Evolutionary conservation across 1,140 invertebrate genomes (phyloP).

Genomic region (Magallana gigas): DNA sequence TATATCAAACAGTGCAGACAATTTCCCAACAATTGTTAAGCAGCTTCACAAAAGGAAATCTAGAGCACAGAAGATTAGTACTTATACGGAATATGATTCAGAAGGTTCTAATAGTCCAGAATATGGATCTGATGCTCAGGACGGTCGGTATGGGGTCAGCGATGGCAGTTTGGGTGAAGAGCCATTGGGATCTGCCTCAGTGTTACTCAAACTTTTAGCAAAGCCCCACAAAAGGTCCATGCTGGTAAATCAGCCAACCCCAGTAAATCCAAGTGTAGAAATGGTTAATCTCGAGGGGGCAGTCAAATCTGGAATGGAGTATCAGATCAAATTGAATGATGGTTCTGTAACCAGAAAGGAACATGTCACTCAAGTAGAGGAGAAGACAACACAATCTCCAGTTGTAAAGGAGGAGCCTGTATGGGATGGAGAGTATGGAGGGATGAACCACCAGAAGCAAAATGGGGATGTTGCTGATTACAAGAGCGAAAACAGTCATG

Average conservation of each 20-base stretch:
- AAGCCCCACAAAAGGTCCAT: slow-evolving; percentile 22
- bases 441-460: not conserved
- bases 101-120: not conserved
- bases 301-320: not conserved
- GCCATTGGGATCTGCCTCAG: slow-evolving; percentile 32
- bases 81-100: slow-evolving; percentile 8
- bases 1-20: slow-evolving; percentile 36
- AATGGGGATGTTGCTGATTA: not conserved
- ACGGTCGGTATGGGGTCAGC: slow-evolving; percentile 18
- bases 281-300: slow-evolving; percentile 12
- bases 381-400: slow-evolving; percentile 4
- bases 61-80: not conserved
- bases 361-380: slow-evolving; percentile 10
- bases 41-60: slow-evolving; percentile 13
- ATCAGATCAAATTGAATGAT: slow-evolving; percentile 22
- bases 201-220: slow-evolving; percentile 36
- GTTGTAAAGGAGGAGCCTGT: slow-evolving; percentile 33
- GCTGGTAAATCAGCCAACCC: not conserved
- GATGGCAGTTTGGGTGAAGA: not conserved
- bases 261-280: slow-evolving; percentile 10
- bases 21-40: slow-evolving; percentile 19
- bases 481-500: not conserved
- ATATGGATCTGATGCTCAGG: not conserved
- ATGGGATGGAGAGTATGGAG: slow-evolving; percentile 38
- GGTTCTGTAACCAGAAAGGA: slow-evolving; percentile 4